Base-by-base conservation (phyloP, 2,797 vertebrate species). In the Fundulus diaphanus region DNA sequence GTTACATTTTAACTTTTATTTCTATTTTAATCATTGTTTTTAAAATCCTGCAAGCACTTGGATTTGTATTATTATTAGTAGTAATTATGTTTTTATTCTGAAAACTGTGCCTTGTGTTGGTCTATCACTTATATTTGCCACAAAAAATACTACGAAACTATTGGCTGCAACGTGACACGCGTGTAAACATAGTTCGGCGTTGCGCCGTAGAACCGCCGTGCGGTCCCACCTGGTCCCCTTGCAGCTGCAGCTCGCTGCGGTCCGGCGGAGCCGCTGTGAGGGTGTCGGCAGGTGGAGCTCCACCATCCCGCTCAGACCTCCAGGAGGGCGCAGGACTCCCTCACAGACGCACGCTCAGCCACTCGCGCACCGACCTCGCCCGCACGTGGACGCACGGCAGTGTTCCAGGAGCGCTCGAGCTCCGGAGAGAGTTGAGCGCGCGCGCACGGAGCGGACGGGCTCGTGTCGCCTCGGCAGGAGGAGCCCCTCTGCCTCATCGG, bases 251-350 rank as follows among this genome's bases (percentile, higher is more conserved):
- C 24, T 20, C 7, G 27, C 18, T 31, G 56, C 1, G 5, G 56
- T 5, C 56, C 56, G 0, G 3, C 3, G 12, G 59, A 63, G 59
- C 63, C 40, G 63, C 63, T 42, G 63, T 15, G 37, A 13, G 63
- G 35, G 65, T 74, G 79, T 88, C 87, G 76, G 84, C 86, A 89
- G 90, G 88, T 91, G 90, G 90, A 83, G 90, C 90, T 90, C 79
- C 76, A 16, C 79, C 73, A 74, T 80, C 77, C 61, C 68, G 1
- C 46, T 33, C 81, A 46, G 11, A 69, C 84, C 81, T 77, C 20
- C 82, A 72, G 67, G 76, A 76, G 82, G 85, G 69, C 87, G 74
- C 87, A 70, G 75, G 81, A 81, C 81, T 67, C 74, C 76, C 81
- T 82, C 68, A 35, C 68, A 66, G 61, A 46, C 31, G 52, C 80